Conservation (phyloP, 2,797 vertebrate species). For the Antrozous pallidus region DNA sequence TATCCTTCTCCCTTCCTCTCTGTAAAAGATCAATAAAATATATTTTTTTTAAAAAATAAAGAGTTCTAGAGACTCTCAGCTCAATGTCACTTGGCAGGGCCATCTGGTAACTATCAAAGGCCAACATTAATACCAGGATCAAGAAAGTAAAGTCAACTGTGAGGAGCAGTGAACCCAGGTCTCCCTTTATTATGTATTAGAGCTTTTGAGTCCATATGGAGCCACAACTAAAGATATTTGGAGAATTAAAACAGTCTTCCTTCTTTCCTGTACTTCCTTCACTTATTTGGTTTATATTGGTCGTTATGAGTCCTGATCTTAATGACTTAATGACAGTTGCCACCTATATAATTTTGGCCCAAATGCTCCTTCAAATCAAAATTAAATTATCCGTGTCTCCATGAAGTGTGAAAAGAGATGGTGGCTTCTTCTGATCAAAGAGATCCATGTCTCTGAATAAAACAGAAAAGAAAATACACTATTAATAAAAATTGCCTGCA, state of each 20-base stretch:
- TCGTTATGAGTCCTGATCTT: neutral
- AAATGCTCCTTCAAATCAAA: neutral
- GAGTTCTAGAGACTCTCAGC: neutral
- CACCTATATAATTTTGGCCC: conserved; percentile 1
- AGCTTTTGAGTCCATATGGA: neutral
- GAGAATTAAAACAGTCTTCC: neutral
- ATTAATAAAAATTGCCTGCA: neutral
- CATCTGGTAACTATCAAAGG: neutral
- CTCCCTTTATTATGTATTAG: neutral
- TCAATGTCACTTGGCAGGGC: neutral
- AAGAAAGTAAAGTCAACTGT: neutral
- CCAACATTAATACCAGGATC: neutral
- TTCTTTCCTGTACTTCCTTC: neutral
- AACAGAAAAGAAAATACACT: conserved; percentile 7
- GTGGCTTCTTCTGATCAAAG: conserved; percentile 19
- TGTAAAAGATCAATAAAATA: too few relatives aligned
- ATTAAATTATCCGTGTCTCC: neutral
- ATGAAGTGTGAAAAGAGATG: conserved; percentile 4
- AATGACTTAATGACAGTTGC: neutral
- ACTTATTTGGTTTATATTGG: neutral
- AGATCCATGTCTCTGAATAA: neutral
- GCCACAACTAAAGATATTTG: neutral
- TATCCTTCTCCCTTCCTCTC: too few relatives aligned
- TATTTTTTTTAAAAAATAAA: too few relatives aligned
- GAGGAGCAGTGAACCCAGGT: neutral